phyloP scores from a whole-genome alignment of 2,888 invertebrate species.

The Leptarthrus brevirostris region DNA sequence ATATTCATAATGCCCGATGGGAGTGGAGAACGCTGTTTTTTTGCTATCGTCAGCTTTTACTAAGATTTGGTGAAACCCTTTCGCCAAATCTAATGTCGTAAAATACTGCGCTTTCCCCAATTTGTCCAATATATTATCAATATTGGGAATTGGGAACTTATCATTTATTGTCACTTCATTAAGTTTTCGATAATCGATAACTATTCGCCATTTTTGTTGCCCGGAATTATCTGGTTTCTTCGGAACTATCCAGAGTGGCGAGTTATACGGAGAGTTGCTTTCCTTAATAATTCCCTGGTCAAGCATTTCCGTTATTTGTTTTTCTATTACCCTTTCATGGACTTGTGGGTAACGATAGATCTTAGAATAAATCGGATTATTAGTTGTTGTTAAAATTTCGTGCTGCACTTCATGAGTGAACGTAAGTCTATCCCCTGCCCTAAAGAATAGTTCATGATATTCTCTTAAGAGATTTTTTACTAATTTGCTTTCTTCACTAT shows the following conservation, averaged over 20 bases:
- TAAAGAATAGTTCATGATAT: conserved; percentile 11
- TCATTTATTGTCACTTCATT: conserved; percentile 51
- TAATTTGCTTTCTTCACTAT: not conserved
- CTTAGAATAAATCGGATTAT: conserved; percentile 38
- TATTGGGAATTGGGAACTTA: conserved; percentile 54
- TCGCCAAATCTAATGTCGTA: conserved; percentile 44
- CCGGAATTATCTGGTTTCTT: no score
- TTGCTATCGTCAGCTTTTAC: conserved; percentile 49
- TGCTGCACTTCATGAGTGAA: conserved; percentile 19
- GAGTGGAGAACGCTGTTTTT: conserved; percentile 56
- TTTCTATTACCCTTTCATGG: no score
- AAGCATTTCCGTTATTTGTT: no score
- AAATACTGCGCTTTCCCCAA: no score
- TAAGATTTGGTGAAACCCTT: conserved; percentile 54
- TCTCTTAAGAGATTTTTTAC: not conserved
- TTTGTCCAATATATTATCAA: conserved; percentile 28
- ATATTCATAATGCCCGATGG: conserved; percentile 46
- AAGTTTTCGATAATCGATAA: conserved; percentile 51
- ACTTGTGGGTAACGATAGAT: conserved; percentile 37
- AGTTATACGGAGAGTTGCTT: no score
- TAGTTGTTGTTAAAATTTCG: conserved; percentile 33
- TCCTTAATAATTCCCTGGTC: no score
- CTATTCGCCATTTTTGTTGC: no score
- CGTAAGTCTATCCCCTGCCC: conserved; percentile 15
- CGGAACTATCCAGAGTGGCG: conserved; percentile 47